These are phyloP conservation scores for Odiellus spinosus DNA, from an alignment of 2,888 invertebrate genomes.

Conservation along the genomic window DNA sequence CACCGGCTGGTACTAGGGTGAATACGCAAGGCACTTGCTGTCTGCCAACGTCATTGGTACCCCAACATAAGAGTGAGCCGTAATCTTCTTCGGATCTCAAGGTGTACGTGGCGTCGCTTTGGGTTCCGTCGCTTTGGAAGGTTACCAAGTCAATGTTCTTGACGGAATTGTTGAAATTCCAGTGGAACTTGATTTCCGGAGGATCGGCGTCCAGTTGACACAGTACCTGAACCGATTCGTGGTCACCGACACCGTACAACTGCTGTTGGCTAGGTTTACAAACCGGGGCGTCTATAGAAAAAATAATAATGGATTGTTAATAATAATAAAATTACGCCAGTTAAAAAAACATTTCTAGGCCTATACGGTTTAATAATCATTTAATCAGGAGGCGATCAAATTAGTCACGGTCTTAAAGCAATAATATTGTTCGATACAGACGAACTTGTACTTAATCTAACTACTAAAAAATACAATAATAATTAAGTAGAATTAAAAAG, in stretches of 20 bases:
- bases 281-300: slow-evolving; percentile 35
- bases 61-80: slow-evolving; percentile 22
- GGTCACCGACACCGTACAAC: slow-evolving; percentile 19
- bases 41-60: slow-evolving; percentile 21
- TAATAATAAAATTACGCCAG: too few relatives aligned
- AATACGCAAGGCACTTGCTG: slow-evolving; percentile 22
- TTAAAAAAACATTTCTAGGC: too few relatives aligned
- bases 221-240: slow-evolving; percentile 17
- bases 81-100: slow-evolving; percentile 22
- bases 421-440: too few relatives aligned
- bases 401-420: too few relatives aligned
- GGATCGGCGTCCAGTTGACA: slow-evolving; percentile 22
- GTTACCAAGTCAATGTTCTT: slow-evolving; percentile 11
- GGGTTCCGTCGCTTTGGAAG: slow-evolving; percentile 44
- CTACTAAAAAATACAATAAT: too few relatives aligned
- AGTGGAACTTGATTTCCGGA: slow-evolving; percentile 53
- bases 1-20: slow-evolving; percentile 42
- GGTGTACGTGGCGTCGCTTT: slow-evolving; percentile 36
- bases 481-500: too few relatives aligned
- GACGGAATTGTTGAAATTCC: slow-evolving; percentile 78
- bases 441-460: too few relatives aligned
- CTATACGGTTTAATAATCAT: too few relatives aligned
- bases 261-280: slow-evolving; percentile 17
- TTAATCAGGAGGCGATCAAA: too few relatives aligned
- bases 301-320: too few relatives aligned